Conservation (phyloP, 1,140 invertebrate species). For the Asobara japonica region DNA sequence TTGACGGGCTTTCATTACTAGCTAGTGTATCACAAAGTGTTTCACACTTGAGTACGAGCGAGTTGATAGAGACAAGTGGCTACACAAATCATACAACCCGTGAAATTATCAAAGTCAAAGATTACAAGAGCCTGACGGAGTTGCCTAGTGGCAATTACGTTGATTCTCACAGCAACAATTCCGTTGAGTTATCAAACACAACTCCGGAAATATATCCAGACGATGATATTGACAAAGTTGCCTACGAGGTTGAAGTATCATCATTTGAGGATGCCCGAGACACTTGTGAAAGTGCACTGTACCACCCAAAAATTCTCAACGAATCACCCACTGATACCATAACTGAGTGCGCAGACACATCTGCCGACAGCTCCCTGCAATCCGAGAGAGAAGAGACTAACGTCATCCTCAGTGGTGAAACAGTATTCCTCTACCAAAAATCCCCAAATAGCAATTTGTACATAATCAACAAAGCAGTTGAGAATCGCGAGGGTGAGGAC, state of each 20-base stretch:
- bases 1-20: slow-evolving; percentile 59
- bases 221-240: slow-evolving; percentile 49
- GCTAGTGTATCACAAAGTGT: slow-evolving; percentile 57
- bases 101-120: slow-evolving; percentile 56
- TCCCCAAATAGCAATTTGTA: slow-evolving; percentile 65
- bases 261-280: slow-evolving; percentile 40
- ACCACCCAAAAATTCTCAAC: slow-evolving; percentile 10
- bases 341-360: neutral
- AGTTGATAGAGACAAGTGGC: neutral
- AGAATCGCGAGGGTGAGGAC: slow-evolving; percentile 52
- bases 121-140: slow-evolving; percentile 42
- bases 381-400: slow-evolving; percentile 55
- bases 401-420: slow-evolving; percentile 62
- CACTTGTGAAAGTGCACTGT: slow-evolving; percentile 25
- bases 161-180: slow-evolving; percentile 23
- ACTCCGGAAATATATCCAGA: slow-evolving; percentile 49
- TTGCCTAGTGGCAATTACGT: slow-evolving; percentile 31
- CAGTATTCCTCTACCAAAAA: slow-evolving; percentile 58
- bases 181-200: slow-evolving; percentile 28
- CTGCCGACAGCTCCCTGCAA: slow-evolving; percentile 37
- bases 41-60: slow-evolving; percentile 31
- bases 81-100: slow-evolving; percentile 2
- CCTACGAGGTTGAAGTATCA: slow-evolving; percentile 53
- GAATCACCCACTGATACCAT: neutral
- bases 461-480: slow-evolving; percentile 62